These are phyloP conservation scores for Alcis repandata DNA, from an alignment of 2,888 invertebrate species.

Conservation along the genomic window DNA sequence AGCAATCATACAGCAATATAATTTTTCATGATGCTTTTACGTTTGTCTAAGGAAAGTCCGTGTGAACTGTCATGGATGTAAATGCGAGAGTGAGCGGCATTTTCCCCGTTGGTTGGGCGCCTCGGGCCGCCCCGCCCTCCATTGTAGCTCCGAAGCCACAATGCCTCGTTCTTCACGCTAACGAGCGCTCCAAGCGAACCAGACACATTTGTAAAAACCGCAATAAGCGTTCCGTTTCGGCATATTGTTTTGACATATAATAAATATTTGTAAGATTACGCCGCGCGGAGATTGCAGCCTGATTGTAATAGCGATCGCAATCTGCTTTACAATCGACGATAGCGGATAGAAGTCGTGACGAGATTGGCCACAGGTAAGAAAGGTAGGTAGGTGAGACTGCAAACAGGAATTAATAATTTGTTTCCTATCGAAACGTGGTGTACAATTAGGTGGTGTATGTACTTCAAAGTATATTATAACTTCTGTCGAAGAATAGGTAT, in stretches of 20 bases:
- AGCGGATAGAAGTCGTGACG: not conserved
- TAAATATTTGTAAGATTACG: conserved; percentile 85
- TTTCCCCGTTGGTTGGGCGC: conserved; percentile 66
- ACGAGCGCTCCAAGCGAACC: conserved; percentile 83
- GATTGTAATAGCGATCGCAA: conserved; percentile 74
- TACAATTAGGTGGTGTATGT: too few species aligned
- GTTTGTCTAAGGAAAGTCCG: conserved; percentile 55
- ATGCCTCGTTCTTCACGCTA: conserved; percentile 84
- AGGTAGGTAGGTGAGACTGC: not conserved
- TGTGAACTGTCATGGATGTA: conserved; percentile 74
- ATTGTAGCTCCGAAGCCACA: conserved; percentile 75
- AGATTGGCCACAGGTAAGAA: too few species aligned
- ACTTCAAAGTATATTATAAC: too few species aligned
- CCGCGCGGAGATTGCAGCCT: conserved; percentile 73
- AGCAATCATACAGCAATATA: too few species aligned
- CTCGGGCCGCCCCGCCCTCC: conserved; percentile 77
- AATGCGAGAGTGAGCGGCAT: conserved; percentile 65
- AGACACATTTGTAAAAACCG: conserved; percentile 85
- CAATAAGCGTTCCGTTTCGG: conserved; percentile 85
- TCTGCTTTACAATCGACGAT: conserved; percentile 15
- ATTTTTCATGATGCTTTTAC: too few species aligned
- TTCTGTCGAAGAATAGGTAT: too few species aligned
- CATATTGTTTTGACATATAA: conserved; percentile 87
- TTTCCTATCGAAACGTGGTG: too few species aligned
- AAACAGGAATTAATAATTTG: too few species aligned